Conservation (phyloP, 2,888 invertebrate genomes). For the Julus scanicus region DNA sequence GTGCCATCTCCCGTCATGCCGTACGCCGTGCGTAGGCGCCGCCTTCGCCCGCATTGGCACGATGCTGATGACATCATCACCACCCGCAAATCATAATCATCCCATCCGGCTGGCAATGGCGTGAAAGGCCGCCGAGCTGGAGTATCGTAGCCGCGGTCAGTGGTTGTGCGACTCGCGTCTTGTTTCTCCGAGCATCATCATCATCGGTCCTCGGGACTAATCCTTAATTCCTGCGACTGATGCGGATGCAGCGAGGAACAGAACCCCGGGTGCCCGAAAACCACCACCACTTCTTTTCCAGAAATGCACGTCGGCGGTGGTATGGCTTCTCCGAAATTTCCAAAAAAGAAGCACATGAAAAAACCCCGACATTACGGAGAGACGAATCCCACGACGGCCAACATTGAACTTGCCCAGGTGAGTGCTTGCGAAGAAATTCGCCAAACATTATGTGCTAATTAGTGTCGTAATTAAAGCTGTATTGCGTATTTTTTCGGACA, state of each 20-base stretch:
- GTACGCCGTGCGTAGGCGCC: background rate
- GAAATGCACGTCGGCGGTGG: conserved; percentile 57
- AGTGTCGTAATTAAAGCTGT: too few species aligned
- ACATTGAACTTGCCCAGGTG: conserved; percentile 58
- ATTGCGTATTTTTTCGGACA: background rate
- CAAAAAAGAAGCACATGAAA: conserved; percentile 56
- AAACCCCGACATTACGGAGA: conserved; percentile 48
- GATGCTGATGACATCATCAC: conserved; percentile 6
- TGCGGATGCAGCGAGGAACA: too few species aligned
- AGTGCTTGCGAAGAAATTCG: too few species aligned
- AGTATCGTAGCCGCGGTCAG: too few species aligned
- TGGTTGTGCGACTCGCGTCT: too few species aligned
- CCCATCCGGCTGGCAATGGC: background rate
- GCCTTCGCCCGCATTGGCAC: background rate
- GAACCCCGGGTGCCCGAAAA: background rate
- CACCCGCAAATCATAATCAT: background rate
- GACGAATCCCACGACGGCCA: conserved; percentile 44
- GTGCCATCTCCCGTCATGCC: background rate
- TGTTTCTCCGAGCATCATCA: background rate
- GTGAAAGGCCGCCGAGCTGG: background rate
- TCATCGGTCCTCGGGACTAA: background rate
- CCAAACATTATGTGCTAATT: too few species aligned
- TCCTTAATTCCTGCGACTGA: too few species aligned
- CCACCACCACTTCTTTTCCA: background rate
- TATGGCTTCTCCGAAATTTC: conserved; percentile 58